Base-by-base conservation (phyloP, 2,888 invertebrate genomes). In the Pristionchus arcanus region DNA sequence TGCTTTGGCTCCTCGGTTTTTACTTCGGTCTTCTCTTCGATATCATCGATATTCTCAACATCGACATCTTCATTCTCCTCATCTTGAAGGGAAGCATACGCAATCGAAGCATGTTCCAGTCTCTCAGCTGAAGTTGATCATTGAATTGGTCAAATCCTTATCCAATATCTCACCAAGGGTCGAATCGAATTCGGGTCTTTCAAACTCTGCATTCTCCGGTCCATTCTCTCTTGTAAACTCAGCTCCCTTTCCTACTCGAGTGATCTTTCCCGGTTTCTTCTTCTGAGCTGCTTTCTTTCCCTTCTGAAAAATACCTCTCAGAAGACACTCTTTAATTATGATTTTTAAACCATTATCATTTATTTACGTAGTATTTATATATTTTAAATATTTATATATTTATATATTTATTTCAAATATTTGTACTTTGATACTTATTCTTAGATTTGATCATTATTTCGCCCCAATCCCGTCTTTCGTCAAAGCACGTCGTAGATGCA, bases 21-120 rank as follows among this genome's bases (percentile, higher is more conserved):
- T 3, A 34, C 37, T 37, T 21, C 74, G 0, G 1, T 37, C 19
- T 74, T 16, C 74, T 74, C 37, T 21, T 25, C 15, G 37, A 21
- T 1, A 0, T 37, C n/a, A n/a, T 21, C 63, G n/a, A 25, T 11
- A n/a, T 21, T n/a, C 63, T 25, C n/a, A 34, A 94, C 93, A 49
- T 93, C 91, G 49, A 66, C 34, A 9, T 63, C 42, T 13, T 49
- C 42, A 49, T 49, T 49, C 42, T 49, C 42, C 42, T 49, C 42
- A 49, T 49, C 42, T 49, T 49, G 42, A 49, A 49, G 42, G 11
- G 42, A 28, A 25, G 68, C 68, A 28, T 68, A 68, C 25, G 68
- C 28, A 68, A 28, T 28, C 25, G 68, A 68, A 0, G 68, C 68
- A 25, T n/a, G 28, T 9, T 68, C 68, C 68, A 74, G 37, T 42